These are phyloP conservation scores for Cladorhizidae sp. DNA, from an alignment of 37 sponge, comb jelly and placozoan genomes.

Conservation along the genomic window DNA sequence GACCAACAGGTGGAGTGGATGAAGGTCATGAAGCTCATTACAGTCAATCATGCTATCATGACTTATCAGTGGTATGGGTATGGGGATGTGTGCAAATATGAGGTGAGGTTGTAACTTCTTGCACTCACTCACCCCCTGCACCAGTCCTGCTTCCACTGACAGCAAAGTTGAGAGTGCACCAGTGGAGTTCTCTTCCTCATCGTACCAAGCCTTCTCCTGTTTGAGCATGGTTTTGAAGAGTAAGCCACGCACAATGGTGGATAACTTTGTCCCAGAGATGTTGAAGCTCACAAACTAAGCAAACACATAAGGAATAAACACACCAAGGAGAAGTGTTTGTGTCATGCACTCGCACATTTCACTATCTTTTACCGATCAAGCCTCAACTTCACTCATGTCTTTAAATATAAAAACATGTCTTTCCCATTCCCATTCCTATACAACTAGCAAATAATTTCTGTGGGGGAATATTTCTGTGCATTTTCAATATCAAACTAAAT, in stretches of 20 bases:
- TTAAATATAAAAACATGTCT: too few species aligned
- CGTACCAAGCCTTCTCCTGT: constrained; percentile 90
- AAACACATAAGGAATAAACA: not conserved
- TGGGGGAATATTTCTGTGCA: too few species aligned
- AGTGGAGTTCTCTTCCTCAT: constrained; percentile 75
- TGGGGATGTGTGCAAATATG: too few species aligned
- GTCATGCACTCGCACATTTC: too few species aligned
- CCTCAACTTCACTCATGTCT: too few species aligned
- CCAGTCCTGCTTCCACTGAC: constrained; percentile 76
- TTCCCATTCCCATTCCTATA: too few species aligned
- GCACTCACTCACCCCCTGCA: constrained; percentile 72
- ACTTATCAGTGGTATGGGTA: not conserved
- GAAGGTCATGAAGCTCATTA: not conserved
- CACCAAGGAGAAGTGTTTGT: too few species aligned
- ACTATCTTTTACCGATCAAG: too few species aligned
- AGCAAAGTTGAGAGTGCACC: constrained; percentile 87
- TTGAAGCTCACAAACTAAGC: constrained; percentile 23
- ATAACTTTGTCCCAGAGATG: constrained; percentile 65
- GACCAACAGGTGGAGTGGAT: too few species aligned
- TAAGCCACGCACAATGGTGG: constrained; percentile 44
- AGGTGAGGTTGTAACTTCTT: too few species aligned
- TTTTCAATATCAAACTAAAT: too few species aligned
- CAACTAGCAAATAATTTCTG: too few species aligned
- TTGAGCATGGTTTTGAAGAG: constrained; percentile 72
- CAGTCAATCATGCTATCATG: not conserved